Conservation (phyloP, 2,888 invertebrate genomes). For the Ectemnius cavifrons region DNA sequence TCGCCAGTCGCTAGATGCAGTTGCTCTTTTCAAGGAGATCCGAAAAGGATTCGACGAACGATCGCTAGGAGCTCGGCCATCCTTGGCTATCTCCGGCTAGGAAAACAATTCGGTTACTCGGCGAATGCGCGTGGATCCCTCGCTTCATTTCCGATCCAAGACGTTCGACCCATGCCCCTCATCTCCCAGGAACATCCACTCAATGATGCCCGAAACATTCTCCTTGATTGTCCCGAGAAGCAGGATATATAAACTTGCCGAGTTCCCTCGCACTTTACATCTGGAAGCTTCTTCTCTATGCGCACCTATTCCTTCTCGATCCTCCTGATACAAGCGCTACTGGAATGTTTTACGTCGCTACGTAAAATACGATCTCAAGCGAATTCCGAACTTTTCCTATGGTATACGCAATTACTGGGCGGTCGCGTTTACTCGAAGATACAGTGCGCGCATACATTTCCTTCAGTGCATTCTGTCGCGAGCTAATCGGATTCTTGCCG, state of each 20-base stretch:
- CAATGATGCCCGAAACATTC: not conserved
- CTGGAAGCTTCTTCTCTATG: too few species aligned
- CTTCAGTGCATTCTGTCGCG: slow-evolving; percentile 17
- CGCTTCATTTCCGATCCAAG: slow-evolving; percentile 6
- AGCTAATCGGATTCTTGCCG: slow-evolving; percentile 38
- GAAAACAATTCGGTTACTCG: slow-evolving; percentile 49
- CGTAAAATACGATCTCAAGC: too few species aligned
- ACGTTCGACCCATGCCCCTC: not conserved
- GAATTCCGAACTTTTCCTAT: too few species aligned
- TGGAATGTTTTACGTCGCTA: too few species aligned
- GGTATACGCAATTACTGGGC: too few species aligned
- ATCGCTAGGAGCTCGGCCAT: slow-evolving; percentile 26
- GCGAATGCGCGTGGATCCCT: slow-evolving; percentile 27
- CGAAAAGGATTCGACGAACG: slow-evolving; percentile 37
- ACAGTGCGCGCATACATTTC: slow-evolving; percentile 12
- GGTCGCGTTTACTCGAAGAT: slow-evolving; percentile 23
- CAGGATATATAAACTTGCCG: too few species aligned
- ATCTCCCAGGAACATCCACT: not conserved
- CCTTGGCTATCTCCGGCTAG: slow-evolving; percentile 22
- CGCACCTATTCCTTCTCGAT: too few species aligned
- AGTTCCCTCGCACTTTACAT: too few species aligned
- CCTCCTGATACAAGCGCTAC: too few species aligned
- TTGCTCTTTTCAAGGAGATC: slow-evolving; percentile 26
- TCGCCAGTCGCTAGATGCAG: slow-evolving; percentile 19
- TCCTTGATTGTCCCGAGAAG: too few species aligned